Conservation (phyloP, 2,113 vertebrate genomes). For the Arvicanthis niloticus region DNA sequence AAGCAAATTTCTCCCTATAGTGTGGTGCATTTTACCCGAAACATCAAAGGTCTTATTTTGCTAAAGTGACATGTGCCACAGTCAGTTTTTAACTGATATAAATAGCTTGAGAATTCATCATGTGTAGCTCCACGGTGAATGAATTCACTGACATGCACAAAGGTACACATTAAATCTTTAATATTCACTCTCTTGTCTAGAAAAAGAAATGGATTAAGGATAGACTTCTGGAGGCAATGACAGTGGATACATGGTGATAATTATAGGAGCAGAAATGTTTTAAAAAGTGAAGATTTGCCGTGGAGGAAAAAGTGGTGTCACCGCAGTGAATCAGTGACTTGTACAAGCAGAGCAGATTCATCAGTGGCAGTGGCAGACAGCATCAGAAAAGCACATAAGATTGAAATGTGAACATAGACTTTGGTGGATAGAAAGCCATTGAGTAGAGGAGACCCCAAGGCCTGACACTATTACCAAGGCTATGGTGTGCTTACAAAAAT, state of each 20-base stretch:
- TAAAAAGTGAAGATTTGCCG: not conserved
- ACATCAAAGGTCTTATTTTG: not conserved
- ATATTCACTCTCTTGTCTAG: not conserved
- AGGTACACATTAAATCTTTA: not conserved
- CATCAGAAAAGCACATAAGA: not conserved
- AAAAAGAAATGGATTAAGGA: not conserved
- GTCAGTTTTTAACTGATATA: not conserved
- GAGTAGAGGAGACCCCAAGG: not conserved
- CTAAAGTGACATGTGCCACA: not conserved
- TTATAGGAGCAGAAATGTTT: not conserved
- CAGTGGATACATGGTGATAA: not conserved
- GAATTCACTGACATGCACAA: no score
- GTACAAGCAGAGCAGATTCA: not conserved
- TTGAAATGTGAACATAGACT: not conserved
- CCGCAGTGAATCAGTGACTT: fast-evolving
- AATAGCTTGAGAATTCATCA: not conserved
- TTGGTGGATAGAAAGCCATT: not conserved
- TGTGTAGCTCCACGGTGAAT: not conserved
- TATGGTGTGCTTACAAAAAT: no score
- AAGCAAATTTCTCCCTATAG: not conserved
- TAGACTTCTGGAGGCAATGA: fast-evolving
- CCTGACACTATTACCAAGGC: no score
- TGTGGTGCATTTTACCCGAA: not conserved
- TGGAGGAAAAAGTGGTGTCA: not conserved
- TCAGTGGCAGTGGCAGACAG: not conserved